Evolutionary conservation across 2,888 invertebrate species (phyloP).

Genomic region (Thera britannica): DNA sequence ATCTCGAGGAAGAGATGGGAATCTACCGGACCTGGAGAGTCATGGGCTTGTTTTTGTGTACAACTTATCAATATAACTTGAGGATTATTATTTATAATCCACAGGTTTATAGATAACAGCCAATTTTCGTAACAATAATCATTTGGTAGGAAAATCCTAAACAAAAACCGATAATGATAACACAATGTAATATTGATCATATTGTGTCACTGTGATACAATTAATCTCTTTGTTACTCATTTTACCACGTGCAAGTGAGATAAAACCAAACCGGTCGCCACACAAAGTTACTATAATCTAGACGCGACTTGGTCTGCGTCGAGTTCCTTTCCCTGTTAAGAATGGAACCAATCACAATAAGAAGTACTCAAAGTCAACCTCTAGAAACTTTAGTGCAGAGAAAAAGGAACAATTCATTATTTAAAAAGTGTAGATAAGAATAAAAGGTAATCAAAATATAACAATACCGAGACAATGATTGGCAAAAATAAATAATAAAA

Average conservation of each 20-base stretch:
- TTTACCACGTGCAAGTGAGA: slow-evolving; percentile 14
- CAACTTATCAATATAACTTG: background rate
- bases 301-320: background rate
- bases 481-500: background rate
- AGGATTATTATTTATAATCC: background rate
- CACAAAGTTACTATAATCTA: slow-evolving; percentile 2
- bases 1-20: too few relatives aligned
- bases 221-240: slow-evolving; percentile 9
- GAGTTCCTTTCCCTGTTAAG: too few relatives aligned
- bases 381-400: too few relatives aligned
- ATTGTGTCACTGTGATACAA: background rate
- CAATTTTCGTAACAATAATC: background rate
- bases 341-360: too few relatives aligned
- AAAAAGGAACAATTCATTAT: too few relatives aligned
- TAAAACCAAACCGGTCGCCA: slow-evolving; percentile 6
- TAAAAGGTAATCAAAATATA: too few relatives aligned
- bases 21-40: background rate
- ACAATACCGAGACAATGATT: background rate
- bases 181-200: background rate
- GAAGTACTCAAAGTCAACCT: too few relatives aligned
- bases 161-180: background rate
- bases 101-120: background rate
- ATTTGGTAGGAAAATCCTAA: background rate
- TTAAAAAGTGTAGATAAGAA: too few relatives aligned
- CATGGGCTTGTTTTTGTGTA: background rate